These are phyloP conservation scores for Rhagonycha fulva DNA, from an alignment of 2,888 invertebrate species.

Conservation along the genomic window DNA sequence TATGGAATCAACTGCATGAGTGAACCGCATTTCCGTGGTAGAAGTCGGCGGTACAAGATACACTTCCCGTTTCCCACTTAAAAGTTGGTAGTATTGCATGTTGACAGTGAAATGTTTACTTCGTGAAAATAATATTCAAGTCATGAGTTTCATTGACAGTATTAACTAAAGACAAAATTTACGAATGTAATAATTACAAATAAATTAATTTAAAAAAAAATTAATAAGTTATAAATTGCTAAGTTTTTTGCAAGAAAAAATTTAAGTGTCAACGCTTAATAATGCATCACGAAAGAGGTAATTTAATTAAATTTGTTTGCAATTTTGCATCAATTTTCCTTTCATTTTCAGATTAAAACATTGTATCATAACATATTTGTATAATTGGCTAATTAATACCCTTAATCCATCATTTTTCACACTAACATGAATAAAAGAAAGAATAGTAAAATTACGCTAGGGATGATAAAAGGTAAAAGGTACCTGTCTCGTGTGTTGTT, in stretches of 20 bases:
- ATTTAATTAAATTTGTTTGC: not conserved
- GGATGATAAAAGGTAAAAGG: slow-evolving; percentile 54
- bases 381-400: slow-evolving; percentile 1
- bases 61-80: not conserved
- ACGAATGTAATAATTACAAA: not conserved
- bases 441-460: slow-evolving; percentile 52
- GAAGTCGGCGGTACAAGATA: not conserved
- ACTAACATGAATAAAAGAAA: slow-evolving; percentile 41
- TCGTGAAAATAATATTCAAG: slow-evolving; percentile 5
- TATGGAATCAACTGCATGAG: no score
- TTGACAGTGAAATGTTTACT: slow-evolving; percentile 8
- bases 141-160: not conserved
- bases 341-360: slow-evolving; percentile 6
- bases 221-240: not conserved
- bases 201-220: not conserved
- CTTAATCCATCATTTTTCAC: not conserved
- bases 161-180: not conserved
- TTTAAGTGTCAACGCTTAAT: not conserved
- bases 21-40: not conserved
- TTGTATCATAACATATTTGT: not conserved
- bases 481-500: slow-evolving; percentile 44
- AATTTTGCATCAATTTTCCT: not conserved
- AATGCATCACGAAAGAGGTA: not conserved
- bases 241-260: not conserved
- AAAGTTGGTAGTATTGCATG: not conserved